Evolutionary conservation across 2,888 invertebrate genomes (phyloP), one percentile per base, ranked within the genome.

Genomic region (Sabatieria punctata): DNA sequence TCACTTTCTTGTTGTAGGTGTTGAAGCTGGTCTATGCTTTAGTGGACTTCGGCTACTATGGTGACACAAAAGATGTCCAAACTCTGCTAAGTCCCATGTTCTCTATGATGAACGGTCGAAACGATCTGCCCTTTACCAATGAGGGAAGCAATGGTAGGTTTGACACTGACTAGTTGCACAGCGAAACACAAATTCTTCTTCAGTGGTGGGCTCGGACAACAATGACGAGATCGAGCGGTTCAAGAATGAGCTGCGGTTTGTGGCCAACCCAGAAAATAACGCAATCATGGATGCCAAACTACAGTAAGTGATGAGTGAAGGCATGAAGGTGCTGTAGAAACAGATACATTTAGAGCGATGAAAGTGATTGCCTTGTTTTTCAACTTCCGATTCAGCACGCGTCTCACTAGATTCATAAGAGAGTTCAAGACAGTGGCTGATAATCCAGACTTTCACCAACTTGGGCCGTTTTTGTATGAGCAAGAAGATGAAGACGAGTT

Each of bases 51-150:
- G 66, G 66, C 24, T 64, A 61, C 54, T 66, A 64, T 52, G 57
- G 59, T 45, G 57, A 62, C 49, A 54, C 59, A n/a, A 55, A 54
- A 2, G 65, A 65, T 54, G 63, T 66, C 43, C 57, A 56, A 50
- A 53, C 52, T 23, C 51, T 66, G 38, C 51, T 66, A 19, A 56
- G 52, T 22, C 66, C 66, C 0, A 50, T 66, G 27, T 59, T 66
- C 51, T 57, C 58, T 41, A 51, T 66, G n/a, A 52, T 66, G 49
- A 65, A 66, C 54, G 65, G 65, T 1, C 49, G 64, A 21, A 64
- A 65, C 55, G 66, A 66, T 54, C 62, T 61, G 44, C 65, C 65
- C 2, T 64, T n/a, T n/a, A n/a, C n/a, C n/a, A n/a, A n/a, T n/a
- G n/a, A n/a, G n/a, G n/a, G n/a, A n/a, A n/a, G n/a, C n/a, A n/a